Evolutionary conservation across 2,888 invertebrate species (phyloP), one percentile per base, ranked within the genome.

Genomic region (Oasisia sp.): DNA sequence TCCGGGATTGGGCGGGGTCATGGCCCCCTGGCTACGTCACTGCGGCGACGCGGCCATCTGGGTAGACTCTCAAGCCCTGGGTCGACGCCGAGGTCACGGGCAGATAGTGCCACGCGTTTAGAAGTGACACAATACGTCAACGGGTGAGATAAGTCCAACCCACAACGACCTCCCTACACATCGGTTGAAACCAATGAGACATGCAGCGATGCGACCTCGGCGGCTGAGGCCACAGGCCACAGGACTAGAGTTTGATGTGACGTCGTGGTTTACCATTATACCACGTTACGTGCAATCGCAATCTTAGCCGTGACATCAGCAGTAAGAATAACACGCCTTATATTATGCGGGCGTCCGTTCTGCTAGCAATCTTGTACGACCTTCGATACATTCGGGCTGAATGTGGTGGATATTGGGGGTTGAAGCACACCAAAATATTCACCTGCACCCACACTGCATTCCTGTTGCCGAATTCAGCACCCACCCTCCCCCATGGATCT

Each of bases 51-150:
- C 74, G 19, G 7, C 19, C 74, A 4, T 74, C n/a, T 19, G 74
- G 74, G 74, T 74, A 74, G 27, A 74, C 74, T 74, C 74, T 7
- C 27, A 7, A 74, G 50, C 27, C 74, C 19, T 74, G 74, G 74
- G 27, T 19, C 74, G 19, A 74, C 74, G 14, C 27, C 74, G 74
- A n/a, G 74, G 74, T 74, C 74, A n/a, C 74, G 5, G 74, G 19
- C 74, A 74, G n/a, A 74, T n/a, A 74, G 27, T 19, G n/a, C n/a
- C 74, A 19, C 19, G 5, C 74, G 27, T 2, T 74, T 27, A 74
- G 74, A 74, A n/a, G 74, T 74, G n/a, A 74, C 74, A 74, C 74
- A 27, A 74, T 27, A 74, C 74, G 74, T 74, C n/a, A 74, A 74
- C 74, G 27, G 74, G 19, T 5, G 74, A 74, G 74, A 74, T 74